Conservation (phyloP, 2,797 vertebrate genomes). For the Acestrorhynchus altus region DNA sequence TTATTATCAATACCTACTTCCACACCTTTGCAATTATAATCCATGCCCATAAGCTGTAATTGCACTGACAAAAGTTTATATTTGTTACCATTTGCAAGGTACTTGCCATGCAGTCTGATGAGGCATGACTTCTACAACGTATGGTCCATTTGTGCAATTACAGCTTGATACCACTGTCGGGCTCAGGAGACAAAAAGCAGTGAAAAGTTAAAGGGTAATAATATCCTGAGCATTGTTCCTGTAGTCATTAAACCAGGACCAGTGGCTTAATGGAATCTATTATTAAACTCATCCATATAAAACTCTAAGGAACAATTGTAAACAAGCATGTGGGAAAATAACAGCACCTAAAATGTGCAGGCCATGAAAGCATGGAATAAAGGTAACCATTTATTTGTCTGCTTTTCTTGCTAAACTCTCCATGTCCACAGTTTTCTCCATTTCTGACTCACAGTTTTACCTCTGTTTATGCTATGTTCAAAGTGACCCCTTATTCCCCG, state of each 20-base stretch:
- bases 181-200: constrained; percentile 11
- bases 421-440: background rate
- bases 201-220: constrained; percentile 42
- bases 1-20: background rate
- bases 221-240: constrained; percentile 37
- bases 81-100: constrained; percentile 1
- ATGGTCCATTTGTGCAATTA: constrained; percentile 26
- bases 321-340: constrained; percentile 33
- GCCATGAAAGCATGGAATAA: background rate
- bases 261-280: constrained; percentile 42
- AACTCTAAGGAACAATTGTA: constrained; percentile 17
- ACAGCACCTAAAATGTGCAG: constrained; percentile 24
- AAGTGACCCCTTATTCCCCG: constrained; percentile 10
- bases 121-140: constrained; percentile 37
- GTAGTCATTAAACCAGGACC: constrained; percentile 38
- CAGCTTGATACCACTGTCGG: constrained; percentile 28
- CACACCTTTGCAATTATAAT: background rate
- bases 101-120: constrained; percentile 20
- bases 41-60: background rate
- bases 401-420: background rate
- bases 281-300: constrained; percentile 43
- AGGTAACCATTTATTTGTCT: background rate
- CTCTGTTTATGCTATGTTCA: background rate
- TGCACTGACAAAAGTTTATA: background rate
- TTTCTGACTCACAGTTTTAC: background rate